Percentiles rank a stretch among this genome's conserved stretches.
These are phyloP conservation scores for Euplexia lucipara DNA, from an alignment of 2,888 invertebrate species.

Conservation along the genomic window DNA sequence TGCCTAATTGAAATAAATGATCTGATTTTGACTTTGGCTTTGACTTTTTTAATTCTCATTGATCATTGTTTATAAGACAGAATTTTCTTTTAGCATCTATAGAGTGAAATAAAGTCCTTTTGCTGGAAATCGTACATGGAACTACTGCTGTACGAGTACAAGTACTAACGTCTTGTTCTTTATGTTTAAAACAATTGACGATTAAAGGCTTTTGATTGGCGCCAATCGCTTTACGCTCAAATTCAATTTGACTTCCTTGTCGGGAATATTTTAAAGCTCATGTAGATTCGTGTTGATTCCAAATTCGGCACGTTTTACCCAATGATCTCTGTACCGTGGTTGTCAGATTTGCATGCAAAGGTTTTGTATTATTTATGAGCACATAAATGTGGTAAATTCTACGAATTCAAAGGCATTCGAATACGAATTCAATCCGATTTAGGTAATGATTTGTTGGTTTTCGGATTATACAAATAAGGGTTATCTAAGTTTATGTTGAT, in stretches of 20 bases:
- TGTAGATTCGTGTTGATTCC: slow-evolving; percentile 7
- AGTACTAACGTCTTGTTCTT: too few species aligned
- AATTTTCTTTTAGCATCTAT: too few species aligned
- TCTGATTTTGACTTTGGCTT: too few species aligned
- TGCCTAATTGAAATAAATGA: too few species aligned
- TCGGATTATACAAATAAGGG: slow-evolving; percentile 21
- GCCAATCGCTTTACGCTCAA: slow-evolving; percentile 4
- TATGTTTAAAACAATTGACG: slow-evolving; percentile 4
- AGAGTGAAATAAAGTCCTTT: too few species aligned
- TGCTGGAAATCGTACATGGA: too few species aligned
- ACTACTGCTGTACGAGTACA: too few species aligned
- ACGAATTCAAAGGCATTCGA: slow-evolving; percentile 25
- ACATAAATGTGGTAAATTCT: slow-evolving; percentile 19
- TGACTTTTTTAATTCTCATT: too few species aligned
- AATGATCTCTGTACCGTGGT: background rate
- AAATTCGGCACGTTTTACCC: background rate
- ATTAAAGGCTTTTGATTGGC: background rate
- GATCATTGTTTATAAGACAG: too few species aligned
- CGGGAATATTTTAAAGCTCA: background rate
- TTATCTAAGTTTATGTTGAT: background rate
- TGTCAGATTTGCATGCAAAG: slow-evolving; percentile 39
- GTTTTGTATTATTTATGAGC: slow-evolving; percentile 28
- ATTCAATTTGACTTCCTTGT: slow-evolving; percentile 24
- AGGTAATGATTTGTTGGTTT: slow-evolving; percentile 37
- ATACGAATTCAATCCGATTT: slow-evolving; percentile 13